These are phyloP conservation scores for Agapostemon virescens DNA, from an alignment of 2,888 invertebrate genomes.

Conservation along the genomic window DNA sequence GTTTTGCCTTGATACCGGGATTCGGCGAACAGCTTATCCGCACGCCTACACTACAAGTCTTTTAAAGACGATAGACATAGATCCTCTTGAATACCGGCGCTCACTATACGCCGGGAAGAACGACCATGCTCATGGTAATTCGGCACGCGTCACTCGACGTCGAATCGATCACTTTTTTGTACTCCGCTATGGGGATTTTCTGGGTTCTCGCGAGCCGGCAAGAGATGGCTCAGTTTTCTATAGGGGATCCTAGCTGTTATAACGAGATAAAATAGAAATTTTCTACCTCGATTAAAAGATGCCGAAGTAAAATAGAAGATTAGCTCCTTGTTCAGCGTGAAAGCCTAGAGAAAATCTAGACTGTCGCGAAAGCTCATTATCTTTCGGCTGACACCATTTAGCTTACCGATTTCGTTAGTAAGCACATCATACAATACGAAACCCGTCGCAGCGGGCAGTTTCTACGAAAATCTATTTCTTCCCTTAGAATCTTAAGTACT, in stretches of 20 bases:
- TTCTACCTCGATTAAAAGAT: not conserved
- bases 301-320: not conserved
- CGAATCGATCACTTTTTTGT: not conserved
- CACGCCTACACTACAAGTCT: slow-evolving; percentile 34
- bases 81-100: slow-evolving; percentile 31
- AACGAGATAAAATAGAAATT: not conserved
- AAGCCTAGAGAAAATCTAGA: no score
- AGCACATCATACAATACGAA: no score
- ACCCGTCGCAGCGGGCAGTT: no score
- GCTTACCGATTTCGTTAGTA: no score
- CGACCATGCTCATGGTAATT: not conserved
- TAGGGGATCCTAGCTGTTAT: not conserved
- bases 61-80: slow-evolving; percentile 33
- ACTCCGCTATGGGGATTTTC: not conserved
- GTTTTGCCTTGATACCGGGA: slow-evolving; percentile 37
- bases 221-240: not conserved
- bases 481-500: no score
- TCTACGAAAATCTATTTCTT: no score
- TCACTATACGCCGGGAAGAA: not conserved
- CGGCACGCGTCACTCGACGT: not conserved
- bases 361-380: no score
- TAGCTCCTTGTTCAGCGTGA: not conserved
- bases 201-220: not conserved
- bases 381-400: no score
- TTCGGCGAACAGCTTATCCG: slow-evolving; percentile 48